Conservation (phyloP, 2,113 vertebrate species). For the Brachyistius frenatus region DNA sequence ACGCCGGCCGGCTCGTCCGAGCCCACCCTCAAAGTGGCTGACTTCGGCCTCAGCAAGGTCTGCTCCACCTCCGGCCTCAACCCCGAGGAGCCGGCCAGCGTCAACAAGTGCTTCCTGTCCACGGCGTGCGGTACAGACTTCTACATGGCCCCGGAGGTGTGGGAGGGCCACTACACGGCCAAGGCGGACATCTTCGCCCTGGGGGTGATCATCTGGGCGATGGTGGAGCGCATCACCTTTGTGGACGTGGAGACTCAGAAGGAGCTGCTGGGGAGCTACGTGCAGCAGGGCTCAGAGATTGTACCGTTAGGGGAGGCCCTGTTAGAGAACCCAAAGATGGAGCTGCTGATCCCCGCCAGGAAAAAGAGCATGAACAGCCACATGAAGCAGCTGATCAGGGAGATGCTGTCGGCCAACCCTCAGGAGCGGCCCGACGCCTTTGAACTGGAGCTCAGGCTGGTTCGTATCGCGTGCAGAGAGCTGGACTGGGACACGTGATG, state of each 20-base stretch:
- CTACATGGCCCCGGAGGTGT: constrained; percentile 98
- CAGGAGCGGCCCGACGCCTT: constrained; percentile 96
- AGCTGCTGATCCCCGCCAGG: constrained; percentile 94
- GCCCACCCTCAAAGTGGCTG: constrained; percentile 95
- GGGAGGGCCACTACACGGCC: constrained; percentile 98
- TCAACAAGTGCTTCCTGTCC: constrained; percentile 97
- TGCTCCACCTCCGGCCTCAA: constrained; percentile 92
- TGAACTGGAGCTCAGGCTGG: constrained; percentile 95
- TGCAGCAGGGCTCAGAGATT: constrained; percentile 92
- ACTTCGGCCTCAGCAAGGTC: constrained; percentile 97
- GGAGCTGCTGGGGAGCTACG: constrained; percentile 94
- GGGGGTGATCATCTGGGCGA: constrained; percentile 98
- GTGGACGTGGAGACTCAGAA: constrained; percentile 95
- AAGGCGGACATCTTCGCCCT: constrained; percentile 98
- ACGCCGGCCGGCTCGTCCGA: constrained; percentile 83
- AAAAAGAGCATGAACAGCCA: constrained; percentile 95
- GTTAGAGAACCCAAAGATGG: constrained; percentile 97
- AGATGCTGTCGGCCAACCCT: constrained; percentile 97
- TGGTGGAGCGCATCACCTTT: constrained; percentile 97
- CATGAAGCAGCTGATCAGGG: constrained; percentile 96
- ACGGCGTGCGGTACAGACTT: constrained; percentile 97
- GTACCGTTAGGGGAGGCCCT: constrained; percentile 96
- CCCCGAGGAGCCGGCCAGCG: constrained; percentile 92
- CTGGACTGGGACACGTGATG: constrained; percentile 97
- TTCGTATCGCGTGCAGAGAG: constrained; percentile 96